Evolutionary conservation across 1,140 invertebrate genomes (phyloP).

Genomic region (Bombus affinis): DNA sequence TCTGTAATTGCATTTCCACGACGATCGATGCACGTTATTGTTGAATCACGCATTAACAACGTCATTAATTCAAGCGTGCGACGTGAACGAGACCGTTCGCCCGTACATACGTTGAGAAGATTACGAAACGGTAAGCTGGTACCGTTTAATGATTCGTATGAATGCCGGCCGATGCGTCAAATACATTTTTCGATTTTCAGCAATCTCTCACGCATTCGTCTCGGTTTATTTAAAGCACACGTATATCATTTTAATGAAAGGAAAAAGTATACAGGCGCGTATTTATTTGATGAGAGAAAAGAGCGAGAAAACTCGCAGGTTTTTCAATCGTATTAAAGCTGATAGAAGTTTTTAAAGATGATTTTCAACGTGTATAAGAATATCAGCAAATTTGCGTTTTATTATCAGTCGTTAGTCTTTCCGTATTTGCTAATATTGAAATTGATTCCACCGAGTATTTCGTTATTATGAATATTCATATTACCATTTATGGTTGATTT

Average conservation of each 20-base stretch:
- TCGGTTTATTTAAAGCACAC: background rate
- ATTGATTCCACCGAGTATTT: background rate
- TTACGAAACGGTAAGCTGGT: conserved; percentile 19
- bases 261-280: background rate
- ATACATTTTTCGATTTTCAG: background rate
- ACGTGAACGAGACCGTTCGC: conserved; percentile 26
- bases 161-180: background rate
- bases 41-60: conserved; percentile 46
- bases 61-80: conserved; percentile 43
- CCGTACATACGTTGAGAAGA: conserved; percentile 22
- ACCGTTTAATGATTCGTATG: conserved; percentile 27
- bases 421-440: too few relatives aligned
- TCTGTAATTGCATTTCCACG: conserved; percentile 35
- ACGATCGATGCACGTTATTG: conserved; percentile 48
- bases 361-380: background rate
- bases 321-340: background rate
- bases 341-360: background rate
- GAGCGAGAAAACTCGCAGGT: too few relatives aligned
- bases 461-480: conserved; percentile 1
- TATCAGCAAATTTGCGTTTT: background rate
- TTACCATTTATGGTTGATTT: background rate
- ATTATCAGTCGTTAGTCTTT: too few relatives aligned
- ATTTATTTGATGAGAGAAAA: background rate
- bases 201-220: background rate
- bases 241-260: background rate